Evolutionary conservation across 2,888 invertebrate species (phyloP).

Genomic region (Apotomis capreana): DNA sequence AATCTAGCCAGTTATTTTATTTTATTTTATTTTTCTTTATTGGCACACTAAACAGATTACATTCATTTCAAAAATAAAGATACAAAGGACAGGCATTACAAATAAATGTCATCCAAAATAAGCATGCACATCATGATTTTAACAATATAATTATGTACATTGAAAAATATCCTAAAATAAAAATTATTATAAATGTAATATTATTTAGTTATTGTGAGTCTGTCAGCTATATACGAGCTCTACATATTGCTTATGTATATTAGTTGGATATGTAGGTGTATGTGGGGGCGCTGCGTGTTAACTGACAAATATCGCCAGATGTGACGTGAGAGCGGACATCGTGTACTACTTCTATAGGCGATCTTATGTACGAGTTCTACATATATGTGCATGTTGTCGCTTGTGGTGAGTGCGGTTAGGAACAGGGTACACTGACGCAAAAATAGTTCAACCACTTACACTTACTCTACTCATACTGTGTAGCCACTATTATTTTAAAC

Average conservation of each 20-base stretch:
- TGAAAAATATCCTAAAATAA: too few relatives aligned
- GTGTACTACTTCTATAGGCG: slow-evolving; percentile 18
- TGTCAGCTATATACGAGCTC: not conserved
- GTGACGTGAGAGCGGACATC: slow-evolving; percentile 5
- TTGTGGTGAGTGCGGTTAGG: not conserved
- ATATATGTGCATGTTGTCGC: not conserved
- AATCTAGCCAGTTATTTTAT: too few relatives aligned
- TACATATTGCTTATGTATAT: not conserved
- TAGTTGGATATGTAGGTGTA: not conserved
- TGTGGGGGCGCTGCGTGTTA: not conserved
- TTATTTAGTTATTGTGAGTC: too few relatives aligned
- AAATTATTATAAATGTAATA: too few relatives aligned
- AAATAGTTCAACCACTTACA: not conserved
- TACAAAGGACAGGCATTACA: too few relatives aligned
- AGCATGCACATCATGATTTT: too few relatives aligned
- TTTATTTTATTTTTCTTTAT: too few relatives aligned
- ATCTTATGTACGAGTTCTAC: not conserved
- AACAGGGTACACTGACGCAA: not conserved
- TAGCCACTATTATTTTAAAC: too few relatives aligned
- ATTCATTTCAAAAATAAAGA: too few relatives aligned
- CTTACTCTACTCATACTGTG: not conserved
- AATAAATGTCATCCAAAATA: too few relatives aligned
- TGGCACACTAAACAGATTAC: too few relatives aligned
- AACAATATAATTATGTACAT: too few relatives aligned
- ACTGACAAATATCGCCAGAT: slow-evolving; percentile 12